Evolutionary conservation across 2,888 invertebrate species (phyloP).

Genomic region (Drosophila algonquin): DNA sequence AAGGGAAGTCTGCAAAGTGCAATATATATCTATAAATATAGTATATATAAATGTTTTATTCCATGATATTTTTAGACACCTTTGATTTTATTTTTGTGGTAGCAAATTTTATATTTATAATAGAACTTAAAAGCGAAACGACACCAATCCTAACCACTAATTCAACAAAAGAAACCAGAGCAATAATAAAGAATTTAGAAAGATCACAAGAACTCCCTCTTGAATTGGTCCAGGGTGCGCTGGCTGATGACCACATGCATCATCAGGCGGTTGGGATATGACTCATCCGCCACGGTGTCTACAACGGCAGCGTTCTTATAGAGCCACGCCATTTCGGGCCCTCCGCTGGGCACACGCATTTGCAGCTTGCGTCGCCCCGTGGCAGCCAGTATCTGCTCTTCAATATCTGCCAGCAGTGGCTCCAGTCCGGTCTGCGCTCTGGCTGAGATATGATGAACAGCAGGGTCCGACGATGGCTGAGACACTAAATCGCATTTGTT

Average conservation of each 20-base stretch:
- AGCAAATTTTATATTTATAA: constrained; percentile 54
- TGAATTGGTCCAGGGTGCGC: constrained; percentile 86
- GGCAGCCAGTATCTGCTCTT: constrained; percentile 84
- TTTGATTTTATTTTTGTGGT: constrained; percentile 51
- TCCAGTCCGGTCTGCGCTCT: constrained; percentile 83
- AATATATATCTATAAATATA: constrained; percentile 16
- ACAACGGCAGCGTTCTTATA: constrained; percentile 87
- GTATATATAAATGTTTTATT: constrained; percentile 27
- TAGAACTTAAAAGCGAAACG: constrained; percentile 23
- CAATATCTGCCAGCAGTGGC: constrained; percentile 78
- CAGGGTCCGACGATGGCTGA: neutral
- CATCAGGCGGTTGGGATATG: constrained; percentile 85
- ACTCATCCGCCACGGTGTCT: constrained; percentile 84
- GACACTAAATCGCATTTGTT: constrained; percentile 89
- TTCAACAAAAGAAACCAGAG: constrained; percentile 40
- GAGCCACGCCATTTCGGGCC: constrained; percentile 87
- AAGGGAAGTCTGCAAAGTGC: constrained; percentile 39
- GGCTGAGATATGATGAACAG: constrained; percentile 84
- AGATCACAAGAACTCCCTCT: constrained; percentile 76
- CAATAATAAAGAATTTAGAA: constrained; percentile 52
- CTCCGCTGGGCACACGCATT: constrained; percentile 86
- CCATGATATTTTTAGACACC: constrained; percentile 43
- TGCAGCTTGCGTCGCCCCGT: constrained; percentile 85
- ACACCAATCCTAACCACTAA: constrained; percentile 53
- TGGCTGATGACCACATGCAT: constrained; percentile 86